phyloP scores from a whole-genome alignment of 2,888 invertebrate species.

The Merodon equestris region DNA sequence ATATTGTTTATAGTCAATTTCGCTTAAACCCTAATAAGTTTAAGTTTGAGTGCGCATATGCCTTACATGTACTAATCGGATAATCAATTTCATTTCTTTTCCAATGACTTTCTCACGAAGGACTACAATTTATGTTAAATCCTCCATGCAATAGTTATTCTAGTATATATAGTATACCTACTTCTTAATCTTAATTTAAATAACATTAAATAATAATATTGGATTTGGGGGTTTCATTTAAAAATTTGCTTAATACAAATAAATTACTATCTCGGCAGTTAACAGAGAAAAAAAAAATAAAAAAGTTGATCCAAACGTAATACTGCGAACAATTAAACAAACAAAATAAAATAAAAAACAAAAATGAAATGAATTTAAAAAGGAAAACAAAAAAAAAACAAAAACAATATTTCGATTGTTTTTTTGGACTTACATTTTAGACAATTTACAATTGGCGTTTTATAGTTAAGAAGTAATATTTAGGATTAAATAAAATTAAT shows the following conservation, averaged over 20 bases:
- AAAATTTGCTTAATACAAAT: slow-evolving; percentile 26
- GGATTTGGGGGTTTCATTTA: slow-evolving; percentile 26
- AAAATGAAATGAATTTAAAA: too few relatives aligned
- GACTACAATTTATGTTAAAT: too few relatives aligned
- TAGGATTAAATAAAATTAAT: slow-evolving; percentile 68
- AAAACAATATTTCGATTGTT: not conserved
- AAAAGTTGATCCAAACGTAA: slow-evolving; percentile 48
- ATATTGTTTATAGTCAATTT: slow-evolving; percentile 58
- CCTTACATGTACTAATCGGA: slow-evolving; percentile 46
- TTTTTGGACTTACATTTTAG: slow-evolving; percentile 35
- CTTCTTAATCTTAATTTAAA: slow-evolving; percentile 51
- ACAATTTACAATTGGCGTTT: slow-evolving; percentile 40
- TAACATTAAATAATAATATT: slow-evolving; percentile 46
- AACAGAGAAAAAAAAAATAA: slow-evolving; percentile 3
- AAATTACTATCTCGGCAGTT: slow-evolving; percentile 7
- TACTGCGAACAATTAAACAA: slow-evolving; percentile 48
- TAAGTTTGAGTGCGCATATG: slow-evolving; percentile 36
- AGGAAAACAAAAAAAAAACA: too few relatives aligned
- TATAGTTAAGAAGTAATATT: slow-evolving; percentile 32
- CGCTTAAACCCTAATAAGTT: slow-evolving; percentile 37
- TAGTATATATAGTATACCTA: slow-evolving; percentile 38
- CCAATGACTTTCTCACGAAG: slow-evolving; percentile 43
- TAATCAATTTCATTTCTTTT: slow-evolving; percentile 41
- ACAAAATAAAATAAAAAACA: not conserved
- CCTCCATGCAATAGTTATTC: slow-evolving; percentile 24